These are phyloP conservation scores for Champsocephalus gunnari DNA, from an alignment of 2,797 vertebrate species.

Conservation along the genomic window DNA sequence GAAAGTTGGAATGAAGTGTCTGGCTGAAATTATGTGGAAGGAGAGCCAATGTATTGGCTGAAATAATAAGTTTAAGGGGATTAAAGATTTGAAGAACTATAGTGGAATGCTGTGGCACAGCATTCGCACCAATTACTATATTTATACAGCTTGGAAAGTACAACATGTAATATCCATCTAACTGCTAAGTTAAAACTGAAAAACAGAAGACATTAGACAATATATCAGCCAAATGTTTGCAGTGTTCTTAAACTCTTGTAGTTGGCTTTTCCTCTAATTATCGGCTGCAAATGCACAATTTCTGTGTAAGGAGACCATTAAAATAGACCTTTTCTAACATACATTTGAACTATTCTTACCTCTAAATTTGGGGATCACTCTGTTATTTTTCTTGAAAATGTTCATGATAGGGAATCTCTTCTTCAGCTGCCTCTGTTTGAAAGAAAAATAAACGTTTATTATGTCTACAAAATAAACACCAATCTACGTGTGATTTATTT, in stretches of 20 bases:
- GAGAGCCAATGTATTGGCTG: too few species aligned
- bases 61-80: too few species aligned
- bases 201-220: background rate
- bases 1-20: too few species aligned
- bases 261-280: background rate
- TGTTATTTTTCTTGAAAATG: conserved; percentile 46
- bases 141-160: background rate
- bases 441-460: background rate
- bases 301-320: background rate
- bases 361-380: conserved; percentile 82
- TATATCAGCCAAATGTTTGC: background rate
- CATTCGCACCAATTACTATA: background rate
- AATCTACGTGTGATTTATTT: background rate
- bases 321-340: background rate
- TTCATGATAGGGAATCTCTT: conserved; percentile 72
- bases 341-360: conserved; percentile 63
- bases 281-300: background rate
- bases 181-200: background rate
- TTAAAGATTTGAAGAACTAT: too few species aligned
- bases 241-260: background rate
- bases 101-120: too few species aligned
- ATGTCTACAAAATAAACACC: too few species aligned
- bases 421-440: conserved; percentile 80
- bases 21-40: too few species aligned
- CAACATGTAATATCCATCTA: background rate